Percentiles rank a stretch among this genome's conserved stretches.
Conservation (phyloP, 2,888 invertebrate species). For the Lepidocyrtinus sp. region DNA sequence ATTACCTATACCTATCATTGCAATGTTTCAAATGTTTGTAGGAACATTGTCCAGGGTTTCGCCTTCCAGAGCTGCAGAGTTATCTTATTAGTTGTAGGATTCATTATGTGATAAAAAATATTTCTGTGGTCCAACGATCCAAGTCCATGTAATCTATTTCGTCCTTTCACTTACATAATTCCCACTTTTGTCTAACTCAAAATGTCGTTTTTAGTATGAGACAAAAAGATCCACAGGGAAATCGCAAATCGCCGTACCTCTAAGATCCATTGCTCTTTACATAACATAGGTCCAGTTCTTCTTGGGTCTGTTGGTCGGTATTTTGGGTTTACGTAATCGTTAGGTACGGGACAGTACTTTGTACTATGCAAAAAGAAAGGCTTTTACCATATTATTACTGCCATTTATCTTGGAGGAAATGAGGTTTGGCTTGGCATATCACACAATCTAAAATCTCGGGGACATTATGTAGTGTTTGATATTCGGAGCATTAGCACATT, state of each 20-base stretch:
- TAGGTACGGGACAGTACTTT: background rate
- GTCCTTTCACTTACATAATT: too few species aligned
- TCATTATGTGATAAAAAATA: too few species aligned
- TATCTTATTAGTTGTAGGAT: too few species aligned
- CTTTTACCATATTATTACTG: conserved; percentile 5
- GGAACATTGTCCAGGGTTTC: background rate
- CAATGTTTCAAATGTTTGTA: background rate
- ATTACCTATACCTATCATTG: background rate
- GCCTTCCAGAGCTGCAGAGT: too few species aligned
- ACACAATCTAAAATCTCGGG: background rate
- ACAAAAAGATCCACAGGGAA: background rate
- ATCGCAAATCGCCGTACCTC: too few species aligned
- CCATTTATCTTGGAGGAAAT: background rate
- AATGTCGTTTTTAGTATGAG: background rate
- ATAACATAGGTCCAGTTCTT: too few species aligned
- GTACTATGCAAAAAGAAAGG: too few species aligned
- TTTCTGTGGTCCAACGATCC: too few species aligned
- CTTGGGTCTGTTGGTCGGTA: too few species aligned
- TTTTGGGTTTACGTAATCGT: background rate
- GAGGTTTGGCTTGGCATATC: background rate
- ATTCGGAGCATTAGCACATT: background rate
- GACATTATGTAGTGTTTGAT: background rate
- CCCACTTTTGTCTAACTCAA: too few species aligned
- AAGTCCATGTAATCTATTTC: too few species aligned
- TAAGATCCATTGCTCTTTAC: too few species aligned